Evolutionary conservation across 2,888 invertebrate genomes (phyloP).

Genomic region (Oxystoma pomonae): DNA sequence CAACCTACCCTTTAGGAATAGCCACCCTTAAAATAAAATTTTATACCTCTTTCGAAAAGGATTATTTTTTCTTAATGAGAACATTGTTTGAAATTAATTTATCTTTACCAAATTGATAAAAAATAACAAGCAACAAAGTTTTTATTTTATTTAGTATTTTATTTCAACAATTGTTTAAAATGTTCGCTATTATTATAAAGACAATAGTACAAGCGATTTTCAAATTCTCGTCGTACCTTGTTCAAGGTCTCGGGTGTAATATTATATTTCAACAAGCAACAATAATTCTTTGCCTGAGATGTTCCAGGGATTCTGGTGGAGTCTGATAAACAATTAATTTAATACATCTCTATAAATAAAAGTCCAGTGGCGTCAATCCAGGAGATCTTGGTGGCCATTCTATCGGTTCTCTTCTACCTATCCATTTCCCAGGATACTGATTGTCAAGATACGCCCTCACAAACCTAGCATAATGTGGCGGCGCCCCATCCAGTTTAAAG

Average conservation of each 20-base stretch:
- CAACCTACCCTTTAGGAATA: no score
- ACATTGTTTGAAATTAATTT: not conserved
- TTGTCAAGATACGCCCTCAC: no score
- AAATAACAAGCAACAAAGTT: no score
- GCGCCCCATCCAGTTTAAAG: no score
- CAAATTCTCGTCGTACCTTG: no score
- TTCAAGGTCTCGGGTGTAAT: no score
- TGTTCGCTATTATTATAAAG: not conserved
- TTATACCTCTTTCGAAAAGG: constrained; percentile 1
- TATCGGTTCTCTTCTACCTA: no score
- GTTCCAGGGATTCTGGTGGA: not conserved
- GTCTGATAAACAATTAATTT: constrained; percentile 1
- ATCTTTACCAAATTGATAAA: not conserved
- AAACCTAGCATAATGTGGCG: no score
- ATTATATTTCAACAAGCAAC: not conserved
- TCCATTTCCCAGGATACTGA: no score
- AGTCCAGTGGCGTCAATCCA: no score
- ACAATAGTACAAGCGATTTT: constrained; percentile 1
- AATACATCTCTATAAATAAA: constrained; percentile 2
- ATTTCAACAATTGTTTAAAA: not conserved
- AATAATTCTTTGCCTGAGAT: constrained; percentile 1
- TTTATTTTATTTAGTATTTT: not conserved
- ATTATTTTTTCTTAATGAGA: not conserved
- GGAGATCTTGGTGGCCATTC: no score
- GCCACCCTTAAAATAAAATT: not conserved